Evolutionary conservation across 92 coral and sea anemone species (phyloP), one percentile per base, ranked within the genome.

Genomic region (Isaurus tuberculatus): DNA sequence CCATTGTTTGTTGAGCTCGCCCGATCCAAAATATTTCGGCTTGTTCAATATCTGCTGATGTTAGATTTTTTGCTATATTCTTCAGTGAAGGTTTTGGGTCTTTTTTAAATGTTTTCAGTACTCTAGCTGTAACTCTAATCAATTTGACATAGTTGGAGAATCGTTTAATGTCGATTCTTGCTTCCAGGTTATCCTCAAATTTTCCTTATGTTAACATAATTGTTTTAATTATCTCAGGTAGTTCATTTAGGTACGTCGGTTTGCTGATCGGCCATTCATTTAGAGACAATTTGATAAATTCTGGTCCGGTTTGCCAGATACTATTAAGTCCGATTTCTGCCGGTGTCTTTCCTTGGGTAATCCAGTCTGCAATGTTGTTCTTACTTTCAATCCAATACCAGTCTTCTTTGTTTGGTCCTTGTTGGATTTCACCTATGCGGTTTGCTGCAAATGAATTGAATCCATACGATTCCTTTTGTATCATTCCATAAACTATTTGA

Each of bases 361-460:
- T 72, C 82, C 87, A 84, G 42, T 84, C 87, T 19, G 87, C 82
- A 44, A 84, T 79, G 42, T 79, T 87, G 27, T 58, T 48, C 13
- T 78, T 36, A 20, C 95, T 81, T 40, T 78, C 84, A 20, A 69
- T 30, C 90, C 88, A 91, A 30, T 81, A 81, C 90, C 87, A 85
- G 27, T 89, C 88, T 3, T 46, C 60, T 7, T 55, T 70, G 8
- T 72, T 23, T 11, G 94, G 74, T 26, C 79, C 83, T n/a, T 85
- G 79, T 36, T 81, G 92, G 58, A 79, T 90, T 51, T 87, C 86
- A 25, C 91, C 89, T 10, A 79, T 63, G 9, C 89, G 72, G 2
- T 78, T 79, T 2, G 90, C 88, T 5, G 86, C 94, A 30, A 83
- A 91, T 5, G 92, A 81, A 72, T 86, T 85, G 67, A 91, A 88